Evolutionary conservation across 2,797 vertebrate species (phyloP).

Genomic region (Etheostoma nigrum): DNA sequence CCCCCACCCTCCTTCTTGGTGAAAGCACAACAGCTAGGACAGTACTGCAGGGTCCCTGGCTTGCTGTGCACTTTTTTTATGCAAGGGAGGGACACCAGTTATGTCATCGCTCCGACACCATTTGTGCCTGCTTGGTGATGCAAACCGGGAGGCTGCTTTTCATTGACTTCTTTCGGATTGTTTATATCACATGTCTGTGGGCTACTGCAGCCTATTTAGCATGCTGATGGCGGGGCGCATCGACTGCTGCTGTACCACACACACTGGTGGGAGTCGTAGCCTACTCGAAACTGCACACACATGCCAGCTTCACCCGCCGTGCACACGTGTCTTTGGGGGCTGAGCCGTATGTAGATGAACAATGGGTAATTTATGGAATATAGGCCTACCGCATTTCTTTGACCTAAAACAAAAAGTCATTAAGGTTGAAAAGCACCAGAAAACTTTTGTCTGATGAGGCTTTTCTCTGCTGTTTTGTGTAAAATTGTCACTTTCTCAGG

Average conservation of each 20-base stretch:
- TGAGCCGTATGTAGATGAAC: slow-evolving; percentile 22
- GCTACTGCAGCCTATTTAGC: slow-evolving; percentile 49
- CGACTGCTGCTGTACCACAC: slow-evolving; percentile 23
- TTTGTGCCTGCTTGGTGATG: slow-evolving; percentile 62
- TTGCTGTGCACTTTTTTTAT: slow-evolving; percentile 64
- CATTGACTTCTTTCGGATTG: slow-evolving; percentile 55
- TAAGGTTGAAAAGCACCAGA: neutral
- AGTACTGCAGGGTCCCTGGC: slow-evolving; percentile 78
- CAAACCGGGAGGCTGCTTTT: slow-evolving; percentile 54
- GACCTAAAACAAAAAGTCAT: neutral
- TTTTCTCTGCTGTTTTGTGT: neutral
- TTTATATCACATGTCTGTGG: slow-evolving; percentile 60
- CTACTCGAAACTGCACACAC: neutral
- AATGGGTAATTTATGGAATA: slow-evolving; percentile 26
- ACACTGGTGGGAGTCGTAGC: slow-evolving; percentile 27
- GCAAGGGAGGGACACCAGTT: slow-evolving; percentile 77
- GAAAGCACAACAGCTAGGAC: slow-evolving; percentile 77
- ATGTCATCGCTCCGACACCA: slow-evolving; percentile 78
- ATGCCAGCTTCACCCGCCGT: slow-evolving; percentile 17
- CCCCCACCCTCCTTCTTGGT: slow-evolving; percentile 38
- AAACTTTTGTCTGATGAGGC: neutral
- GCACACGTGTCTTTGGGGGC: slow-evolving; percentile 32
- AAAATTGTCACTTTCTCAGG: neutral
- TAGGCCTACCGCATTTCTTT: neutral
- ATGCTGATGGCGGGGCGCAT: slow-evolving; percentile 22